A percentile compares a stretch with the other conserved stretches of the same genome.
phyloP scores from a whole-genome alignment of 2,113 vertebrate genomes.

The Indri indri region DNA sequence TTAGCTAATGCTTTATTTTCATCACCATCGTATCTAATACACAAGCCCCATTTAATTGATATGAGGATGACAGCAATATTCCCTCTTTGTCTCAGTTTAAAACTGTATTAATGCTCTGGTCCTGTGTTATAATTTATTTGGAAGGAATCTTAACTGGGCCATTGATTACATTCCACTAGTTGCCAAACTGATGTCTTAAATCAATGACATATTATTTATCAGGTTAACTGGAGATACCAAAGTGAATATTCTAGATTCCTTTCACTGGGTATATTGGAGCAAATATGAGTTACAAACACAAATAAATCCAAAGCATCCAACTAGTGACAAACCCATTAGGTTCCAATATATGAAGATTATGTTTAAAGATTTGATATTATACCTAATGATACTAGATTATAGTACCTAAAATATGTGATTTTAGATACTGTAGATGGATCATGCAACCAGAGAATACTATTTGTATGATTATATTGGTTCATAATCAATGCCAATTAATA shows the following conservation, averaged over 20 bases:
- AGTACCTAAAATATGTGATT: not conserved
- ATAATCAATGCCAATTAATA: not conserved
- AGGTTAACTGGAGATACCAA: not conserved
- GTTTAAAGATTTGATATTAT: not conserved
- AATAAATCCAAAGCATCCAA: not conserved
- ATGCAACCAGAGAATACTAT: not conserved
- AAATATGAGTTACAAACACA: not conserved
- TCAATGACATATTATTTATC: not conserved
- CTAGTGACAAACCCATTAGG: not conserved
- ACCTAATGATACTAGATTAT: not conserved
- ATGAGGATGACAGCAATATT: not conserved
- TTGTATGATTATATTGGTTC: not conserved
- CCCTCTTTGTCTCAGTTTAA: not conserved
- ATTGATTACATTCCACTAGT: conserved; percentile 30
- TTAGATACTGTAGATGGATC: not conserved
- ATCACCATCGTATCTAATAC: not conserved
- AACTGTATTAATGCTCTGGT: not conserved
- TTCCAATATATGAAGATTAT: not conserved
- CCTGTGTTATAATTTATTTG: not conserved
- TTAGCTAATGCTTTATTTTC: not conserved
- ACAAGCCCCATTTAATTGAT: not conserved
- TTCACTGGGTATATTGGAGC: not conserved
- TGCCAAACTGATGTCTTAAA: not conserved
- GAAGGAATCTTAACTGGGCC: not conserved
- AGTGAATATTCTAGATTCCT: not conserved